These are phyloP conservation scores for Hirtodrosophila trivittata DNA, from an alignment of 2,888 invertebrate species.

Conservation along the genomic window DNA sequence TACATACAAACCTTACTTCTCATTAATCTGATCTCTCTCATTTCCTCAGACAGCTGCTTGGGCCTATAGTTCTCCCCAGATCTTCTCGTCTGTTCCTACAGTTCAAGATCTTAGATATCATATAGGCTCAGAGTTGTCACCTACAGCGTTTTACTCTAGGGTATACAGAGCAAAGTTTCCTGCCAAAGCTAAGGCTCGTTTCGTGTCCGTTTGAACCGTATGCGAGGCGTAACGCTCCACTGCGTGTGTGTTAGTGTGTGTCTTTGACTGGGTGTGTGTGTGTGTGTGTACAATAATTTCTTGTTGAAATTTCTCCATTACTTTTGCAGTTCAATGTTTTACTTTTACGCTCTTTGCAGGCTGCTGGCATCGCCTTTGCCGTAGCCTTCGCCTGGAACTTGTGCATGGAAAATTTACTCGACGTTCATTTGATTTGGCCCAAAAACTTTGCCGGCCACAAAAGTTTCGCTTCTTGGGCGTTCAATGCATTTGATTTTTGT, in stretches of 20 bases:
- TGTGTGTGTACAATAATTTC: conserved; percentile 68
- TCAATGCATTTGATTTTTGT: conserved; percentile 77
- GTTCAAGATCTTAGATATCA: no score
- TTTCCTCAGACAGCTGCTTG: no score
- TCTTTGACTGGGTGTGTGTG: conserved; percentile 20
- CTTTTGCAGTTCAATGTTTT: conserved; percentile 78
- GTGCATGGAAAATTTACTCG: conserved; percentile 73
- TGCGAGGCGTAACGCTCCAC: conserved; percentile 6
- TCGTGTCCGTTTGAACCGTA: conserved; percentile 31
- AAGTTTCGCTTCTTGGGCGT: conserved; percentile 69
- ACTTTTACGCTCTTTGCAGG: conserved; percentile 61
- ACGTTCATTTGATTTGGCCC: conserved; percentile 75
- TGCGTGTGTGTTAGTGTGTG: conserved; percentile 9
- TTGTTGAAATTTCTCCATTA: conserved; percentile 75
- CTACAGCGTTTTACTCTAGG: not conserved
- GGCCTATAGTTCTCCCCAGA: no score
- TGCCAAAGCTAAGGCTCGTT: conserved; percentile 23
- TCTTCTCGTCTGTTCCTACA: no score
- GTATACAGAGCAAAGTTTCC: conserved; percentile 50
- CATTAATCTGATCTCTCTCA: no score
- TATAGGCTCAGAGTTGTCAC: no score
- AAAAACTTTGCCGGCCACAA: conserved; percentile 77
- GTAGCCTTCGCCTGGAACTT: conserved; percentile 34
- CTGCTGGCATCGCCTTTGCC: conserved; percentile 15
- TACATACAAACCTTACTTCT: no score